Evolutionary conservation across 2,888 invertebrate genomes (phyloP).

Genomic region (Tineola bisselliella): DNA sequence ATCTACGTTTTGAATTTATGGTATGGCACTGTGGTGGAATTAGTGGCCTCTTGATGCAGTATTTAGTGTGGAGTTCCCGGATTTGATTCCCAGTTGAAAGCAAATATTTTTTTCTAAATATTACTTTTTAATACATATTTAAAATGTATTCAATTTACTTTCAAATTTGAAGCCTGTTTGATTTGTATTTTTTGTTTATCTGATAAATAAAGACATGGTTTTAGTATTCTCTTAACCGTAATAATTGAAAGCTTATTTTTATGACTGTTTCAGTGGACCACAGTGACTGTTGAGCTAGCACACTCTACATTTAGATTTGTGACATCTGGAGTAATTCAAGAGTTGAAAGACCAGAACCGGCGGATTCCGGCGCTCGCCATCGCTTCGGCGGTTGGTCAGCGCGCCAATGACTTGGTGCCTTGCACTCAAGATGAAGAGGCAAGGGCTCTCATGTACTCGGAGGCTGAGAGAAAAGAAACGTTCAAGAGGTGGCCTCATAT

Average conservation of each 20-base stretch:
- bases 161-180: too few species aligned
- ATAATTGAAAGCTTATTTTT: too few species aligned
- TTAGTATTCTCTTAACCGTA: neutral
- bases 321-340: slow-evolving; percentile 80
- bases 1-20: too few species aligned
- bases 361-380: slow-evolving; percentile 88
- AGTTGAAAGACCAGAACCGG: slow-evolving; percentile 83
- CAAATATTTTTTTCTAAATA: too few species aligned
- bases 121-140: too few species aligned
- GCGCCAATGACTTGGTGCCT: slow-evolving; percentile 80
- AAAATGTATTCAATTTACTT: too few species aligned
- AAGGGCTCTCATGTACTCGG: slow-evolving; percentile 84
- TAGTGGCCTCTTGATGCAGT: too few species aligned
- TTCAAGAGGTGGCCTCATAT: slow-evolving; percentile 96
- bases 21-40: too few species aligned
- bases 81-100: too few species aligned
- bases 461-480: slow-evolving; percentile 88
- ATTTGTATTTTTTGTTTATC: too few species aligned
- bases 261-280: slow-evolving; percentile 80
- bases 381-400: slow-evolving; percentile 88
- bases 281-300: slow-evolving; percentile 83
- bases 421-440: slow-evolving; percentile 59
- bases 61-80: too few species aligned
- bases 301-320: slow-evolving; percentile 82
- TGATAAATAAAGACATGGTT: too few species aligned